phyloP scores from a whole-genome alignment of 1,140 invertebrate genomes.

The Drosophila bifasciata region DNA sequence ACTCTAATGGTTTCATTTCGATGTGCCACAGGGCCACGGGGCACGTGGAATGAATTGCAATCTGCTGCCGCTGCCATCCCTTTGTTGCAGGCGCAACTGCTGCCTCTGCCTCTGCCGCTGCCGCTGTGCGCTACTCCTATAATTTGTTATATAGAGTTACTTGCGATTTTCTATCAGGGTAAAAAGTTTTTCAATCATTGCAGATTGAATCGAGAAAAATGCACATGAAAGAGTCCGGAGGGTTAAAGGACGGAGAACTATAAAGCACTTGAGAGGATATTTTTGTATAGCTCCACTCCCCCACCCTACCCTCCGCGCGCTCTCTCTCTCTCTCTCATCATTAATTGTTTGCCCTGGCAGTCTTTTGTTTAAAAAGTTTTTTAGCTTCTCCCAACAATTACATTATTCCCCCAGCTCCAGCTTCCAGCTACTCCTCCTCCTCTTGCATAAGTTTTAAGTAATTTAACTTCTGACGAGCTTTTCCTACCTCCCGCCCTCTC shows the following conservation, averaged over 20 bases:
- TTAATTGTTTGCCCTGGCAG: conserved; percentile 37
- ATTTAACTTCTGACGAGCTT: conserved; percentile 69
- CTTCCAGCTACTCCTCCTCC: too few relatives aligned
- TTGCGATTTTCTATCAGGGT: conserved; percentile 11
- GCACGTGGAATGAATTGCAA: conserved; percentile 39
- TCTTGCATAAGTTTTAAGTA: conserved; percentile 69
- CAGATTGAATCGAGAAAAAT: conserved; percentile 28
- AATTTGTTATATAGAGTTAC: conserved; percentile 29
- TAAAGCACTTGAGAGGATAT: conserved; percentile 7
- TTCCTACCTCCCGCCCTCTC: conserved; percentile 8
- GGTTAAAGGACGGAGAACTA: not conserved
- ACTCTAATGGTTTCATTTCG: conserved; percentile 77
- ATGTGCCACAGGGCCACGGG: conserved; percentile 35
- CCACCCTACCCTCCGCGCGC: not conserved
- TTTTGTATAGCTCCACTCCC: not conserved
- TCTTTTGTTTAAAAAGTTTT: conserved; percentile 44
- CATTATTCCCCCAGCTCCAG: conserved; percentile 14
- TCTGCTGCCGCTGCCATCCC: conserved; percentile 3
- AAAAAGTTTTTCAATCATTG: conserved; percentile 36
- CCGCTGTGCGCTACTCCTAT: conserved; percentile 25
- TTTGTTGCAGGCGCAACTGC: not conserved
- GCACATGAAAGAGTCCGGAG: not conserved
- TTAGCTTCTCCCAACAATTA: conserved; percentile 54
- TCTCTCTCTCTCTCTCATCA: not conserved
- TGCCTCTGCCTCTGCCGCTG: not conserved